Conservation (phyloP, 2,888 invertebrate species). For the Mycogona germanica region DNA sequence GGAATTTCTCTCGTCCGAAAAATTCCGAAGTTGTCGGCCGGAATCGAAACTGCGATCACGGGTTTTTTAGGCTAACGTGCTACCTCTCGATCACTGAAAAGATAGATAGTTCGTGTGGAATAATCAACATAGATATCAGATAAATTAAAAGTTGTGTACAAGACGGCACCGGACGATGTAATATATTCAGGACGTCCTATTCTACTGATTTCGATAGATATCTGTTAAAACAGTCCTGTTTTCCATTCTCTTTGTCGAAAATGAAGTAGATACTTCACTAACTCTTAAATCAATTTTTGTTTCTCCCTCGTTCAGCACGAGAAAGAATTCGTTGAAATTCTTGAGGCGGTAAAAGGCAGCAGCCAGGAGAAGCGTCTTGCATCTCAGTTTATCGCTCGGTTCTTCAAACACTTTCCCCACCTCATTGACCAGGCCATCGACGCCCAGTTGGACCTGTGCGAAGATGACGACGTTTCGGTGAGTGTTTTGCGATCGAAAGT, state of each 20-base stretch:
- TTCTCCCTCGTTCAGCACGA: conserved; percentile 54
- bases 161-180: no score
- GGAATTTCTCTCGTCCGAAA: no score
- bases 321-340: conserved; percentile 71
- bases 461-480: conserved; percentile 85
- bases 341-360: conserved; percentile 76
- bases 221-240: no score
- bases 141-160: no score
- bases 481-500: conserved; percentile 31
- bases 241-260: background rate
- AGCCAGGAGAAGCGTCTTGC: conserved; percentile 84
- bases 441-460: conserved; percentile 85
- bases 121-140: no score
- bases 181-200: no score
- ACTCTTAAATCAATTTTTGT: conserved; percentile 2
- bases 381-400: conserved; percentile 89
- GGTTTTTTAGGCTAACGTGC: no score
- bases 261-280: conserved; percentile 1
- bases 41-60: no score
- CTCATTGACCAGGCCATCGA: conserved; percentile 78
- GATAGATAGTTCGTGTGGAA: no score
- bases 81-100: no score
- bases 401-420: conserved; percentile 81
- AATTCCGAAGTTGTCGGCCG: no score
- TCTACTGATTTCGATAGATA: no score